These are phyloP conservation scores for Corvus hawaiiensis DNA, from an alignment of 2,113 vertebrate genomes.

Conservation along the genomic window DNA sequence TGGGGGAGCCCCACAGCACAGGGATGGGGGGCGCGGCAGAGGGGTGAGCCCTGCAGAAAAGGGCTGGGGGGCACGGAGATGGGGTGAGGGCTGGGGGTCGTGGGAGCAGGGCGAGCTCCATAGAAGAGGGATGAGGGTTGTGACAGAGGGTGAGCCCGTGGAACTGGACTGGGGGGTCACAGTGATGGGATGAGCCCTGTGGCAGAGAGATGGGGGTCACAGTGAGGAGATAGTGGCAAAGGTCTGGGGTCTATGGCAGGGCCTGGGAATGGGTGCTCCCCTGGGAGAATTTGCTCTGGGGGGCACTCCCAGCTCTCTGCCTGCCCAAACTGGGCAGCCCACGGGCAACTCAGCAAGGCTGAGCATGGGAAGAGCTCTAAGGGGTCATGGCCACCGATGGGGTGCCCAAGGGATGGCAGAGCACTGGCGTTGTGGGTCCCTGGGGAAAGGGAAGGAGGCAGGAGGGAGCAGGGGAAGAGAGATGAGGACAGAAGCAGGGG, in stretches of 20 bases:
- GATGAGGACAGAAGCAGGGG: not conserved
- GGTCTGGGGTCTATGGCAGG: not conserved
- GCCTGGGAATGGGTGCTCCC: rapidly evolving
- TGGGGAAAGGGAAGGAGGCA: not conserved
- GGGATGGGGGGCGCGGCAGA: not conserved
- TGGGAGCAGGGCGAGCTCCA: rapidly evolving
- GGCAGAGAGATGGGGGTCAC: not conserved
- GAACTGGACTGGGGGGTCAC: not conserved
- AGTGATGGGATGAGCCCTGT: not conserved
- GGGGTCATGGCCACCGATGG: rapidly evolving
- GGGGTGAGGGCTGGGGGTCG: not conserved
- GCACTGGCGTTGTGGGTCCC: rapidly evolving
- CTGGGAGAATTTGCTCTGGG: not conserved
- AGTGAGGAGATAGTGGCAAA: not conserved
- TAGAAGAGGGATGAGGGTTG: not conserved
- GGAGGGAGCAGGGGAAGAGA: not conserved
- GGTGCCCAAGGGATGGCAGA: not conserved
- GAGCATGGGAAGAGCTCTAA: not conserved
- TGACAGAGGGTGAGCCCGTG: not conserved
- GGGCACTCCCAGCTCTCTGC: not conserved
- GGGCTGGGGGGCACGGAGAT: not conserved
- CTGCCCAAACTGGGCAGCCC: not conserved
- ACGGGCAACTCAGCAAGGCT: rapidly evolving
- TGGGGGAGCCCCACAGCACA: not conserved
- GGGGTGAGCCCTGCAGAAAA: not conserved